These are phyloP conservation scores for Anorthoa munda DNA, from an alignment of 2,888 invertebrate genomes.

Conservation along the genomic window DNA sequence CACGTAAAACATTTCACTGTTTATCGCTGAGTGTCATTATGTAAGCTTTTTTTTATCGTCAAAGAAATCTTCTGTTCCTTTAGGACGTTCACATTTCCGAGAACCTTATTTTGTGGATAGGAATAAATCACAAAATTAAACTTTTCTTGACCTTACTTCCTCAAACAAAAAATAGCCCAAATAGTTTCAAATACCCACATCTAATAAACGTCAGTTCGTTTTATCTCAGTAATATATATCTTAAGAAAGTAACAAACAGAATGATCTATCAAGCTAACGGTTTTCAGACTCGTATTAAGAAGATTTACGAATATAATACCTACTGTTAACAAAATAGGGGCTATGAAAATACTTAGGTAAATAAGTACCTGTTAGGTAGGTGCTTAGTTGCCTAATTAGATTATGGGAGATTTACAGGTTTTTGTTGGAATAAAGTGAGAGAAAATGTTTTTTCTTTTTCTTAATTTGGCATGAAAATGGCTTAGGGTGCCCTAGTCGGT, in stretches of 20 bases:
- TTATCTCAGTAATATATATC: constrained; percentile 35
- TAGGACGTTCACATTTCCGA: too few species aligned
- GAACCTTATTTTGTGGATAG: too few species aligned
- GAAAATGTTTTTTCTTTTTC: neutral
- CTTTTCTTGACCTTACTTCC: neutral
- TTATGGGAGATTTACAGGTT: constrained; percentile 42
- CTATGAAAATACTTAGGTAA: constrained; percentile 61
- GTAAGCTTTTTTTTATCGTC: too few species aligned
- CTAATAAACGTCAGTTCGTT: constrained; percentile 2
- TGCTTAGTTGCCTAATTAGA: constrained; percentile 66
- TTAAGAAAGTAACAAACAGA: constrained; percentile 57
- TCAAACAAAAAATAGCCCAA: neutral
- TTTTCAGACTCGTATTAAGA: constrained; percentile 62
- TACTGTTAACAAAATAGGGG: constrained; percentile 63
- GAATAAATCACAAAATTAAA: neutral
- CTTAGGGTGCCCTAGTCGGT: too few species aligned
- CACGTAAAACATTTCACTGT: too few species aligned
- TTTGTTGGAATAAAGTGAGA: neutral
- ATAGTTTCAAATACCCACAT: neutral
- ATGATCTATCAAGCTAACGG: constrained; percentile 69
- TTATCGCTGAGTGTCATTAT: too few species aligned
- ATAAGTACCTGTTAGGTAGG: constrained; percentile 54
- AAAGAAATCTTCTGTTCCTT: too few species aligned
- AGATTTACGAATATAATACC: constrained; percentile 70
- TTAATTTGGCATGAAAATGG: neutral